Conservation (phyloP, 2,113 vertebrate genomes). For the Misgurnus anguillicaudatus region DNA sequence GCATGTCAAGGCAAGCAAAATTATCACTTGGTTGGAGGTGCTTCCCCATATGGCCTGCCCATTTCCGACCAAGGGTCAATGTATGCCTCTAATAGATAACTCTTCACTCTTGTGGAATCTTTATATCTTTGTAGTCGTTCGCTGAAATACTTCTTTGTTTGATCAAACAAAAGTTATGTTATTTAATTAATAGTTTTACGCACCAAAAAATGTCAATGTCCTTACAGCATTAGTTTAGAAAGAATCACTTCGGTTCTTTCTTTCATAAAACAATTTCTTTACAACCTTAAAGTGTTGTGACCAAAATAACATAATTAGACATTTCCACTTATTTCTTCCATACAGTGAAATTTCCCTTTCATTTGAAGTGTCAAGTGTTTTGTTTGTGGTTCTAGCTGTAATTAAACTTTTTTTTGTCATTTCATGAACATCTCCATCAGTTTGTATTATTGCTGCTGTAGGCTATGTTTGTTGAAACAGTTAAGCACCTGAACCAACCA, state of each 20-base stretch:
- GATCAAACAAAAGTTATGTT: background rate
- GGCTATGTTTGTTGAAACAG: background rate
- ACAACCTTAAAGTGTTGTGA: no score
- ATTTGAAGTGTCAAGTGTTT: background rate
- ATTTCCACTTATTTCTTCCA: no score
- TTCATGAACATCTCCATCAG: background rate
- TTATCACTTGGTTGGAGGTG: conserved; percentile 56
- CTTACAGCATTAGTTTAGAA: no score
- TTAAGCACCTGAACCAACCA: background rate
- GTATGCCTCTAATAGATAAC: conserved; percentile 15
- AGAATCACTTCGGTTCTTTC: no score
- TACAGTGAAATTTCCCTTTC: no score
- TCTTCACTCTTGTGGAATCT: background rate
- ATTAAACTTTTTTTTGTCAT: background rate
- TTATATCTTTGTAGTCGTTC: background rate
- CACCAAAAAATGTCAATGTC: no score
- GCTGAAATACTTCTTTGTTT: background rate
- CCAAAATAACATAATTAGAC: no score
- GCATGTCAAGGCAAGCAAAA: conserved; percentile 68
- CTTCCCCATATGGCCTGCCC: conserved; percentile 44
- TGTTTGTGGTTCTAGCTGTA: no score
- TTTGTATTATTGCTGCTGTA: background rate
- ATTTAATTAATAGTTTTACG: background rate
- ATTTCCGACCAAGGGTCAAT: conserved; percentile 22
- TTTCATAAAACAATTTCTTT: no score